These are phyloP conservation scores for Sphaerophoria taeniata DNA, from an alignment of 2,888 invertebrate species.

Conservation along the genomic window DNA sequence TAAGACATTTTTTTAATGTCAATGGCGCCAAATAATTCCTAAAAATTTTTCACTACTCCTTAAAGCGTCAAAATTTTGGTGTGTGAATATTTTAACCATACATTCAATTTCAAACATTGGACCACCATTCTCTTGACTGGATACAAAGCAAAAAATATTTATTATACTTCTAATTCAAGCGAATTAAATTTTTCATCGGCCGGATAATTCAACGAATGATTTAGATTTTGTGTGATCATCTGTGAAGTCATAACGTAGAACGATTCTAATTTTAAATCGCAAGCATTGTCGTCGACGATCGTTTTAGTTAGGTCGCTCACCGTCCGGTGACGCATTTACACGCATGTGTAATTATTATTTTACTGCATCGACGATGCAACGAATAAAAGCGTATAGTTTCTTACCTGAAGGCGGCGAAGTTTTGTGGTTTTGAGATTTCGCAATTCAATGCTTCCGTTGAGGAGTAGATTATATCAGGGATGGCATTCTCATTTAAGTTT, in stretches of 20 bases:
- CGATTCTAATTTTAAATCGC: slow-evolving; percentile 61
- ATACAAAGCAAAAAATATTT: neutral
- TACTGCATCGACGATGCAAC: neutral
- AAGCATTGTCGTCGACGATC: slow-evolving; percentile 4
- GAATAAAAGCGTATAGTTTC: slow-evolving; percentile 12
- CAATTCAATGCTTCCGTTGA: slow-evolving; percentile 2
- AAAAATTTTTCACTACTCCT: slow-evolving; percentile 22
- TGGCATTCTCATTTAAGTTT: too few species aligned
- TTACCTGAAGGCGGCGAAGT: slow-evolving; percentile 21
- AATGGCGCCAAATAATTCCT: slow-evolving; percentile 68
- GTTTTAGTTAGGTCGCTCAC: slow-evolving; percentile 66
- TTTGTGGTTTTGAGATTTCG: neutral
- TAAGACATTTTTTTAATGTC: slow-evolving; percentile 58
- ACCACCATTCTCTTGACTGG: neutral
- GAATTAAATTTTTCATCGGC: slow-evolving; percentile 33
- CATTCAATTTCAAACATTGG: neutral
- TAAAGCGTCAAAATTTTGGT: slow-evolving; percentile 10
- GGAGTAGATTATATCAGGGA: neutral
- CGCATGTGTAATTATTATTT: slow-evolving; percentile 47
- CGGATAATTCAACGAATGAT: slow-evolving; percentile 50
- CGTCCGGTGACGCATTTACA: slow-evolving; percentile 70
- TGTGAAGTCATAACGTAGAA: slow-evolving; percentile 57
- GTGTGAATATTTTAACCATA: neutral
- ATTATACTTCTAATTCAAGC: neutral
- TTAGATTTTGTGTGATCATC: slow-evolving; percentile 60